A percentile compares a stretch with the other conserved stretches of the same genome.
Conservation (phyloP, 2,888 invertebrate species). For the Atethmia centrago region DNA sequence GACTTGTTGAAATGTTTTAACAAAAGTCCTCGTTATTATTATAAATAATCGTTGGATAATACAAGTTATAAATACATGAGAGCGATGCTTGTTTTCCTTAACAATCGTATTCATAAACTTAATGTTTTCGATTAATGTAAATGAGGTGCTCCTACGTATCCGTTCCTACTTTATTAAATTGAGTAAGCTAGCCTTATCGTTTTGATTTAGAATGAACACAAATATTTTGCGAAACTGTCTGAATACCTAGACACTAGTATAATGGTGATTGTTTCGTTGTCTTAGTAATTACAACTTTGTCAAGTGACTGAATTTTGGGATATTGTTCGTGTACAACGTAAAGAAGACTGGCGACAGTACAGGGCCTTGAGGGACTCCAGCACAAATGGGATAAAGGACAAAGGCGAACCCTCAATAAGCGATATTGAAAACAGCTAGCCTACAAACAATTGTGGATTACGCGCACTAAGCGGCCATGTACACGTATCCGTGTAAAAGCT, state of each 20-base stretch:
- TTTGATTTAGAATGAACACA: slow-evolving; percentile 1
- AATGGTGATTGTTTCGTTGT: neutral
- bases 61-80: neutral
- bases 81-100: neutral
- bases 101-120: slow-evolving; percentile 19
- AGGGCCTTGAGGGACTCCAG: slow-evolving; percentile 18
- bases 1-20: slow-evolving; percentile 17
- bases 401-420: neutral
- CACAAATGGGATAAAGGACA: neutral
- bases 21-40: slow-evolving; percentile 14
- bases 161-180: slow-evolving; percentile 7
- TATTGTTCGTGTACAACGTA: neutral
- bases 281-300: neutral
- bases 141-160: slow-evolving; percentile 13
- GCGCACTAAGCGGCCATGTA: neutral
- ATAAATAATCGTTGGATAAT: neutral
- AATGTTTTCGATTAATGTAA: slow-evolving; percentile 19
- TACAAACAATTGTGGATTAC: neutral
- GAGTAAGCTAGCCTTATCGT: neutral
- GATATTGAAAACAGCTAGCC: neutral
- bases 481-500: too few relatives aligned
- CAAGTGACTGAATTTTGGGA: neutral
- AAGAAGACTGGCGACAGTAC: neutral
- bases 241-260: neutral
- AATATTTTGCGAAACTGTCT: slow-evolving; percentile 9